Conservation (phyloP, 2,113 vertebrate species). For the Charadrius vociferus region DNA sequence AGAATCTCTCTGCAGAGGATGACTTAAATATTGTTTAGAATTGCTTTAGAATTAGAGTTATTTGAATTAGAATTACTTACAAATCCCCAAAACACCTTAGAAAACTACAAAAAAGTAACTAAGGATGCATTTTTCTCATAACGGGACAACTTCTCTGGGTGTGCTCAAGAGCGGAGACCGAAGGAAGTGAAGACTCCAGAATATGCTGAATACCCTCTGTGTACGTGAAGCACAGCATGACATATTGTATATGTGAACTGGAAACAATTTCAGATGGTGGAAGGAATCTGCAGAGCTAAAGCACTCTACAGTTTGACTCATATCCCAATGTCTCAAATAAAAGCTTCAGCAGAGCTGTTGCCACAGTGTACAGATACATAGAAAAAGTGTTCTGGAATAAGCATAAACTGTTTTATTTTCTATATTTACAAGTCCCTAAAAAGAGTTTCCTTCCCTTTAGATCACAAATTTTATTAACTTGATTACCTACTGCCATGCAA, state of each 20-base stretch:
- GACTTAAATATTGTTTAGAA: neutral
- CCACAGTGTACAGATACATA: neutral
- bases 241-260: neutral
- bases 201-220: neutral
- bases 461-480: neutral
- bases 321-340: neutral
- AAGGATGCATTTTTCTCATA: neutral
- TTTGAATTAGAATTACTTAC: conserved; percentile 9
- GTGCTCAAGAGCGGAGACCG: neutral
- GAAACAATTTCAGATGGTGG: neutral
- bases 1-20: conserved; percentile 9
- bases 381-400: neutral
- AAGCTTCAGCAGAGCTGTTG: neutral
- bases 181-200: neutral
- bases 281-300: neutral
- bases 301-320: neutral
- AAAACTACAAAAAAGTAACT: neutral
- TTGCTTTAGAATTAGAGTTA: neutral
- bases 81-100: neutral
- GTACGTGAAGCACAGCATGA: neutral
- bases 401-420: neutral
- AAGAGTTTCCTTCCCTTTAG: neutral
- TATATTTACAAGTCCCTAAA: neutral
- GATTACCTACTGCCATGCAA: neutral
- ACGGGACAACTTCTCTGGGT: neutral